Evolutionary conservation across 2,797 vertebrate species (phyloP).

Genomic region (Hybognathus amarus): DNA sequence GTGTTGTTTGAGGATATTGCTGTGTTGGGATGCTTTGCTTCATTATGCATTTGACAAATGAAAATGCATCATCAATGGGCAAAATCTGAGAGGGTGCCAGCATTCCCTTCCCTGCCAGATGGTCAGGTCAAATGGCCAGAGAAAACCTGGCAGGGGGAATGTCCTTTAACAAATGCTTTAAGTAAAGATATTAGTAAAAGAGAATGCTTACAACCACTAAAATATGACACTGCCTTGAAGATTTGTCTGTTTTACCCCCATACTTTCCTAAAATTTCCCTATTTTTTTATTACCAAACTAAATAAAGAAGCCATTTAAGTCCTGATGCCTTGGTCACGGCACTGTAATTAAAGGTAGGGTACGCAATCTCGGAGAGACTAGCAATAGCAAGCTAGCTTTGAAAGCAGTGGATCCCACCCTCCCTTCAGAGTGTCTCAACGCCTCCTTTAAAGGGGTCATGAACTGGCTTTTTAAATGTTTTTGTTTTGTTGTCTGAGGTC

Average conservation of each 20-base stretch:
- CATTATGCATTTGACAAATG: conserved; percentile 49
- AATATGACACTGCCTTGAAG: not conserved
- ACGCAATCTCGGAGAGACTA: not conserved
- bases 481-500: too few species aligned
- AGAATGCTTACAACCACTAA: not conserved
- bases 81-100: conserved; percentile 55
- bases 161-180: conserved; percentile 44
- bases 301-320: not conserved
- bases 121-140: conserved; percentile 66
- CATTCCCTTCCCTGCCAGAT: conserved; percentile 67
- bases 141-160: conserved; percentile 58
- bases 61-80: conserved; percentile 58
- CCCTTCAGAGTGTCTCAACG: too few species aligned
- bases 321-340: not conserved
- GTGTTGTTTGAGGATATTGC: not conserved
- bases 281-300: not conserved
- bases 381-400: not conserved
- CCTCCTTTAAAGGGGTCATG: too few species aligned
- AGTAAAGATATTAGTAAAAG: conserved; percentile 30
- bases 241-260: not conserved
- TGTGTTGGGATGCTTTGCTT: conserved; percentile 32
- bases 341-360: not conserved
- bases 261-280: not conserved
- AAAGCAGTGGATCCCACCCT: not conserved
- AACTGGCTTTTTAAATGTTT: too few species aligned